Conservation (phyloP, 1,140 invertebrate genomes). For the Venustaconcha ellipsiformis region DNA sequence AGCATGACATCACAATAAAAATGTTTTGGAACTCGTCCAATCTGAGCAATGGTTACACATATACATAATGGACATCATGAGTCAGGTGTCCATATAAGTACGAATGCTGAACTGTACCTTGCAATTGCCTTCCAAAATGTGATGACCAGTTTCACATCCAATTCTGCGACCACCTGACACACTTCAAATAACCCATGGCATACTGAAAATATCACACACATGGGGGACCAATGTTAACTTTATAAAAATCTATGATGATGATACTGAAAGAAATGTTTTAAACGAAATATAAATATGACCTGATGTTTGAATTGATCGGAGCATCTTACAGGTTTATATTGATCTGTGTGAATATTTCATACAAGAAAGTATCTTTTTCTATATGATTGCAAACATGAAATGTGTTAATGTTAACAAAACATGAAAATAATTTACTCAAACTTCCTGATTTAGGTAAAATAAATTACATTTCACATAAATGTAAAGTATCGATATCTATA, state of each 20-base stretch:
- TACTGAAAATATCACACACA: constrained; percentile 43
- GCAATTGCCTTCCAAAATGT: constrained; percentile 61
- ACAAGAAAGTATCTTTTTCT: background rate
- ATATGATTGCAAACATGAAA: background rate
- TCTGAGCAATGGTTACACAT: no score
- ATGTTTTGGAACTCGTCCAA: no score
- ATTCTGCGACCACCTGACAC: constrained; percentile 54
- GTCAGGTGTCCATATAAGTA: no score
- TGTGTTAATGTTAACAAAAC: no score
- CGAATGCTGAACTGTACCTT: constrained; percentile 20
- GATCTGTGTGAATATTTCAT: background rate
- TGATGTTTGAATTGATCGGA: background rate
- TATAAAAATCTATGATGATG: background rate
- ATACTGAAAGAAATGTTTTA: background rate
- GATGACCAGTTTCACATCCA: constrained; percentile 62
- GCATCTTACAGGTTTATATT: background rate
- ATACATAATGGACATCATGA: no score
- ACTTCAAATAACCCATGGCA: constrained; percentile 57
- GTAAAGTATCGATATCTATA: no score
- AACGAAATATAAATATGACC: background rate
- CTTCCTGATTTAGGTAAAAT: no score
- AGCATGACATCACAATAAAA: no score
- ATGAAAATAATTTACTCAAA: no score
- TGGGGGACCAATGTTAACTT: background rate
- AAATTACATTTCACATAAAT: no score